Conservation (phyloP, 2,797 vertebrate species). For the Kryptolebias ocellatus region DNA sequence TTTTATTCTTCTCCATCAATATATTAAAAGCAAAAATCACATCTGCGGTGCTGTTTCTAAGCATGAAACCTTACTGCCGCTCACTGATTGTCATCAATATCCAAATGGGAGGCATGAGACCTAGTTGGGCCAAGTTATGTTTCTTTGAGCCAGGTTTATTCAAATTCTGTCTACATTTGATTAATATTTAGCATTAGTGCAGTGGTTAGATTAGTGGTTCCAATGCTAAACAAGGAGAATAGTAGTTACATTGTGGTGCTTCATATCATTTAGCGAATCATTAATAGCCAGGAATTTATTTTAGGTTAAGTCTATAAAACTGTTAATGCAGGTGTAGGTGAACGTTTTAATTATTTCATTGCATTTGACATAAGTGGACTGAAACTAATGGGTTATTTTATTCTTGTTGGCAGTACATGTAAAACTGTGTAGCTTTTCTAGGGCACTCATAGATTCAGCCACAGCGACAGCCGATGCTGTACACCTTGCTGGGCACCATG, state of each 20-base stretch:
- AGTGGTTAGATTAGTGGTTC: no score
- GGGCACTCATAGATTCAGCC: conserved; percentile 21
- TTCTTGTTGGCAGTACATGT: not conserved
- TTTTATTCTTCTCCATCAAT: no score
- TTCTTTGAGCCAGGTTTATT: not conserved
- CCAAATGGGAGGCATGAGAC: not conserved
- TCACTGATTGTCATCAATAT: not conserved
- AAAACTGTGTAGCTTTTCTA: conserved; percentile 17
- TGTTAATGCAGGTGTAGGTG: not conserved
- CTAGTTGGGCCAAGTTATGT: not conserved
- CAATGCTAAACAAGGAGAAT: not conserved
- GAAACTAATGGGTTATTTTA: conserved; percentile 2
- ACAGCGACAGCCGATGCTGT: conserved; percentile 45
- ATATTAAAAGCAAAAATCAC: no score
- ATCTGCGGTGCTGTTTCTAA: no score
- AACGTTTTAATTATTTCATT: not conserved
- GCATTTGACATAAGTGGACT: not conserved
- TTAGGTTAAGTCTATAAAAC: not conserved
- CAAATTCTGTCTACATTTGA: no score
- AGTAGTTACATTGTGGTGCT: not conserved
- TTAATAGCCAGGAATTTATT: not conserved
- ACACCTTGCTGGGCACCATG: conserved; percentile 47
- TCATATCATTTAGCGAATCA: not conserved
- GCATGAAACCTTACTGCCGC: no score
- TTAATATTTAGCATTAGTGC: no score